phyloP scores from a whole-genome alignment of 2,113 vertebrate genomes.

The Petromus typicus region DNA sequence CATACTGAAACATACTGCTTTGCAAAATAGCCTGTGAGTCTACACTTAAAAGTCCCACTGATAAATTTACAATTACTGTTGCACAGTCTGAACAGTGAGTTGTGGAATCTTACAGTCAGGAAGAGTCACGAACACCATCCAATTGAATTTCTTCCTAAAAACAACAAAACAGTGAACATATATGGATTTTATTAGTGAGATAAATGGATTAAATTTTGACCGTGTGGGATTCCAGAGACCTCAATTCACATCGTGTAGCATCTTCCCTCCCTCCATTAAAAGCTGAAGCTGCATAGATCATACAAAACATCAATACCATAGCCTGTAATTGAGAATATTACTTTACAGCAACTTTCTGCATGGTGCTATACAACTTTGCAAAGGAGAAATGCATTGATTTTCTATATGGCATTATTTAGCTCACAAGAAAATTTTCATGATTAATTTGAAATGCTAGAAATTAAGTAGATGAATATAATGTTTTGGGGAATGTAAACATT shows the following conservation, averaged over 20 bases:
- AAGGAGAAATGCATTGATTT: slow-evolving; percentile 56
- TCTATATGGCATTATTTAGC: not conserved
- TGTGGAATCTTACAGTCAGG: not conserved
- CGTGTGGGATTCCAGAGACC: not conserved
- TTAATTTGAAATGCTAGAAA: slow-evolving; percentile 39
- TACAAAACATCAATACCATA: not conserved
- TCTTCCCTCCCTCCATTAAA: not conserved
- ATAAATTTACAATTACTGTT: not conserved
- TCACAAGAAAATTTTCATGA: slow-evolving; percentile 15
- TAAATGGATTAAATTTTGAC: not conserved
- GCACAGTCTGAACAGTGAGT: not conserved
- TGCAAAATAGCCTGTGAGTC: accelerated
- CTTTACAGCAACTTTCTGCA: not conserved
- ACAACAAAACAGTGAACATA: not conserved
- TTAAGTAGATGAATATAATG: not conserved
- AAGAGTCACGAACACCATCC: not conserved
- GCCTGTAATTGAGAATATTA: not conserved
- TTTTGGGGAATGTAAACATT: not conserved
- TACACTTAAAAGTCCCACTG: not conserved
- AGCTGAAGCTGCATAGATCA: not conserved
- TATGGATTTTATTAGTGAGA: not conserved
- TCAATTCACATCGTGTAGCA: not conserved
- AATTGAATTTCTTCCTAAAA: not conserved
- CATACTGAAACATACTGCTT: not conserved
- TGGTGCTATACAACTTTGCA: not conserved